A percentile compares a stretch with the other conserved stretches of the same genome.
Evolutionary conservation across 2,888 invertebrate species (phyloP).

Genomic region (Hyalella azteca): DNA sequence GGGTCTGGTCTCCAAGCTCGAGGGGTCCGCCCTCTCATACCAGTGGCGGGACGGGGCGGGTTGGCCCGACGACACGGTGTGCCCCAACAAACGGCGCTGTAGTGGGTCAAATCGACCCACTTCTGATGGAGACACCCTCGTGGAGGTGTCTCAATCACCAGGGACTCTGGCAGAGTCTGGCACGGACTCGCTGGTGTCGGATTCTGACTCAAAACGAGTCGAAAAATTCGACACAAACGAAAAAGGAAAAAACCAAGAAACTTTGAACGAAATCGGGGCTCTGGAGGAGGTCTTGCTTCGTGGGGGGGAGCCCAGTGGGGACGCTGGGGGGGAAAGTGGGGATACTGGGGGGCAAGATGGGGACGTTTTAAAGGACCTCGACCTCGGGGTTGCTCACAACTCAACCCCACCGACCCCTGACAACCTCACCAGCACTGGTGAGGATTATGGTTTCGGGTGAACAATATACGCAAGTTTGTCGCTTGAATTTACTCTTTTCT

Average conservation of each 20-base stretch:
- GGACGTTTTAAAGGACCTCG: neutral
- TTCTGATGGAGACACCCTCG: neutral
- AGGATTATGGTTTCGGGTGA: no score
- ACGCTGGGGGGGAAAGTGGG: neutral
- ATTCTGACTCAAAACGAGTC: neutral
- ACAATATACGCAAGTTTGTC: no score
- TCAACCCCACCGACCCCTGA: neutral
- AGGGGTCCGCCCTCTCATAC: neutral
- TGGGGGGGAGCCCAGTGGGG: neutral
- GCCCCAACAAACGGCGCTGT: neutral
- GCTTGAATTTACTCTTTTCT: no score
- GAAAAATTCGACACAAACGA: neutral
- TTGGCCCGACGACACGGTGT: neutral
- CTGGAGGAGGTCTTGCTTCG: constrained; percentile 5
- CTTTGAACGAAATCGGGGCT: neutral
- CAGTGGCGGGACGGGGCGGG: neutral
- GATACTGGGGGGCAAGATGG: no score
- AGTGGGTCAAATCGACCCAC: neutral
- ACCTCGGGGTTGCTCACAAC: neutral
- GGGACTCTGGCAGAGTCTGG: neutral
- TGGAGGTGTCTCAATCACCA: no score
- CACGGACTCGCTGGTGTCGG: neutral
- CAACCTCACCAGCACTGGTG: no score
- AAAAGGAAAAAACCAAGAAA: neutral
- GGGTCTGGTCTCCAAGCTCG: neutral